Conservation (phyloP, 1,140 invertebrate species). For the Aphelenchoides avenae region DNA sequence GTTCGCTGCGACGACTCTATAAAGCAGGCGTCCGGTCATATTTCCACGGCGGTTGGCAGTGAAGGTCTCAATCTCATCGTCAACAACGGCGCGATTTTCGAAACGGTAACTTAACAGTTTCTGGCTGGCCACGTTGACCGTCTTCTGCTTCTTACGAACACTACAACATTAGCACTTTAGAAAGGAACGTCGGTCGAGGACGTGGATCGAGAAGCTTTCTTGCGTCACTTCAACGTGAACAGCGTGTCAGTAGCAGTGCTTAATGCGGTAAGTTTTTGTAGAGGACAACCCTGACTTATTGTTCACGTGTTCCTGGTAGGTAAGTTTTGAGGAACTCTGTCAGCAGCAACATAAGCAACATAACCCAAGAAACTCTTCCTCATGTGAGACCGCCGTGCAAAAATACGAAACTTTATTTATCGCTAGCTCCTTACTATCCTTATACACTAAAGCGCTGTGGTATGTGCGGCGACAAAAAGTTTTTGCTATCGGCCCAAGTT, state of each 20-base stretch:
- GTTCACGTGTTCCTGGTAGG: too few species aligned
- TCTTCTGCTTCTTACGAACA: too few species aligned
- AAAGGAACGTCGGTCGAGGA: slow-evolving; percentile 17
- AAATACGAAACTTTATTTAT: too few species aligned
- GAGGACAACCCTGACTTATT: background rate
- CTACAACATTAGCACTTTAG: too few species aligned
- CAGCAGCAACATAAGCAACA: background rate
- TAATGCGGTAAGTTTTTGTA: slow-evolving; percentile 20
- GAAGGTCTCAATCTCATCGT: slow-evolving; percentile 30
- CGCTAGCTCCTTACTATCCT: background rate
- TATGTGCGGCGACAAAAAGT: too few species aligned
- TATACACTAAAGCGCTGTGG: too few species aligned
- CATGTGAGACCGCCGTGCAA: too few species aligned
- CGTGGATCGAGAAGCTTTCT: slow-evolving; percentile 17
- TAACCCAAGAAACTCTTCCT: too few species aligned
- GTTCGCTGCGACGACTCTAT: slow-evolving; percentile 28
- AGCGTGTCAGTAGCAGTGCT: slow-evolving; percentile 10
- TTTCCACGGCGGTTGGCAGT: background rate
- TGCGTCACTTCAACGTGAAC: slow-evolving; percentile 30
- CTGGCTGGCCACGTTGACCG: background rate
- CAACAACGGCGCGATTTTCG: slow-evolving; percentile 36
- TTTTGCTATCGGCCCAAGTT: too few species aligned
- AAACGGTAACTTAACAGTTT: background rate
- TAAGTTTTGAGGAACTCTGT: background rate
- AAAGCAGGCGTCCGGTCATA: slow-evolving; percentile 6